Base-by-base conservation (phyloP, 2,888 invertebrate species). In the Trissolcus japonicus region DNA sequence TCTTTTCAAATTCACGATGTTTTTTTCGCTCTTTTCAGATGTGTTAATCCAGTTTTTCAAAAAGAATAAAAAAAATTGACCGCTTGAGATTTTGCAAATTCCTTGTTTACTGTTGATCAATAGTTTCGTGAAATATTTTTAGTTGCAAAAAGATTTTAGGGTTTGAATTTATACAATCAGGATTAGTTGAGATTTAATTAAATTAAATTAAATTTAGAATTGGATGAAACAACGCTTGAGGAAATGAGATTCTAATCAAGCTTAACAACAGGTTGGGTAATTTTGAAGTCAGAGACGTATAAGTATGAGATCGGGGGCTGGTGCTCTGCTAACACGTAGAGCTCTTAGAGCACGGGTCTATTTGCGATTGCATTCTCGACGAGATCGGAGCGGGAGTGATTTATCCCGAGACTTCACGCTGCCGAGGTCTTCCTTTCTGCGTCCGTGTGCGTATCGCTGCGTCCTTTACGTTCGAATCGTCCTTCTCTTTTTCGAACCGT, bases 381-480 rank as follows among this genome's bases (percentile, higher is more conserved):
- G 80, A 73, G 77, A 79, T 80, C 79, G 78, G 72, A 83, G 86
- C 86, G 86, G 86, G 87, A 87, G 87, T 88, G 88, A 88, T 88
- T 88, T 88, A 88, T 88, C 86, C 87, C 83, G 83, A 87, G 86
- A 85, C 86, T 84, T 81, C 81, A 69, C 80, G 85, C 84, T 83
- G 86, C 84, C 82, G 75, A 76, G 84, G 84, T 80, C 82, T 80
- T 82, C 66, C 61, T 62, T 62, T 79, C 78, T 78, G 65, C 62
- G 69, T 71, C 29, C 9, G 81, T 78, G 72, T 73, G 76, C 76
- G 78, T 76, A 59, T 71, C 62, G 40, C 29, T 17, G 57, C 54
- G 51, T 76, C 66, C 76, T 51, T 66, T 62, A 61, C 51, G 46
- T 40, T 16, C 57, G 50, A 40, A 35, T 65, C 61, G 48, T 41